These are phyloP conservation scores for Helicolenus hilgendorfi DNA, from an alignment of 2,797 vertebrate genomes.

Conservation along the genomic window DNA sequence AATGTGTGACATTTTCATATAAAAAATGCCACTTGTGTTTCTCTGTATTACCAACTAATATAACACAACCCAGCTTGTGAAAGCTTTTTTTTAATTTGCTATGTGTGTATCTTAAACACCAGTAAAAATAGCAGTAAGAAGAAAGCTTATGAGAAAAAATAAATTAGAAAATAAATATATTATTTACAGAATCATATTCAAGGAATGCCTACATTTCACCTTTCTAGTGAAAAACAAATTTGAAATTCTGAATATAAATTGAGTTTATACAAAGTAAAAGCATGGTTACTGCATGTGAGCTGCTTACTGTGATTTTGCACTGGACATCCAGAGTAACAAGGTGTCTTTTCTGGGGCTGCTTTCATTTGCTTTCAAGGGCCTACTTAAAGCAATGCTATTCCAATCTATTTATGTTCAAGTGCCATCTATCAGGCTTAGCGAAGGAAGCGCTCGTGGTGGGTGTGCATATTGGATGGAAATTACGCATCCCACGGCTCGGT, in stretches of 20 bases:
- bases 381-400: constrained; percentile 64
- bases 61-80: not conserved
- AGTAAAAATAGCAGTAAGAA: not conserved
- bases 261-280: not conserved
- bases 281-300: not conserved
- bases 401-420: constrained; percentile 84
- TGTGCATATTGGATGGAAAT: constrained; percentile 65
- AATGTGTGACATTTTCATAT: not conserved
- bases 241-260: not conserved
- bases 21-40: not conserved
- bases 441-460: constrained; percentile 64
- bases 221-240: not conserved
- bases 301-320: constrained; percentile 12
- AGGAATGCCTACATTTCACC: not conserved
- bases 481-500: constrained; percentile 58
- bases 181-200: not conserved
- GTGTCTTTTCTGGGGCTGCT: constrained; percentile 56
- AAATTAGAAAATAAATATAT: not conserved
- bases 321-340: constrained; percentile 37
- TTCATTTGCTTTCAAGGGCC: constrained; percentile 74
- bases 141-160: not conserved
- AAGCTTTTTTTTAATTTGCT: not conserved
- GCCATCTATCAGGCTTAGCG: constrained; percentile 69
- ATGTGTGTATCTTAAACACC: not conserved
- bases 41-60: not conserved